Conservation (phyloP, 2,888 invertebrate species). For the Brenthis hecate region DNA sequence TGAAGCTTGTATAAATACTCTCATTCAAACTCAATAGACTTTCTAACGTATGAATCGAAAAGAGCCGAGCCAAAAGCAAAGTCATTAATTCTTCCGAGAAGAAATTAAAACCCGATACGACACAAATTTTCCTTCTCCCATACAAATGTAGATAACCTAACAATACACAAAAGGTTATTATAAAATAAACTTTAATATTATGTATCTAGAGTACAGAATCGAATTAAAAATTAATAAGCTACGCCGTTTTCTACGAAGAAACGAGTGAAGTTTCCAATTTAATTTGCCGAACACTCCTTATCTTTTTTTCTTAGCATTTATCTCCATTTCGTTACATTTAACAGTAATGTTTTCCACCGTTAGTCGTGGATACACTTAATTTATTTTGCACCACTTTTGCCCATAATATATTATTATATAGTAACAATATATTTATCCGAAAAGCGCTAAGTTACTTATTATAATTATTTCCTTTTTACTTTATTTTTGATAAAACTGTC, state of each 20-base stretch:
- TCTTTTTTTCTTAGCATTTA: constrained; percentile 73
- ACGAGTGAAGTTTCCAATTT: constrained; percentile 72
- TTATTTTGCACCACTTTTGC: constrained; percentile 21
- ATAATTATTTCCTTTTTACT: no score
- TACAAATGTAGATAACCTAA: constrained; percentile 43
- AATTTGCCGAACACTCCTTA: constrained; percentile 76
- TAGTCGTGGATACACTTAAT: constrained; percentile 33
- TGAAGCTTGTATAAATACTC: constrained; percentile 43
- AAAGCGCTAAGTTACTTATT: no score
- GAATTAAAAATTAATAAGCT: constrained; percentile 29
- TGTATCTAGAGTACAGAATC: constrained; percentile 30
- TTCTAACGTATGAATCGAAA: constrained; percentile 66
- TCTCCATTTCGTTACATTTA: constrained; percentile 75
- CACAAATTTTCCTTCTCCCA: constrained; percentile 70
- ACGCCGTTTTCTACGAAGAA: constrained; percentile 40
- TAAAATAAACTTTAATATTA: constrained; percentile 41
- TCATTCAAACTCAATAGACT: constrained; percentile 55
- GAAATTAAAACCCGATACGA: constrained; percentile 82
- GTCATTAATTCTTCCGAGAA: constrained; percentile 75
- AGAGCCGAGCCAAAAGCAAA: constrained; percentile 62
- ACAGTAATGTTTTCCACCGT: constrained; percentile 57
- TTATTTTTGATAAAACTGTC: no score
- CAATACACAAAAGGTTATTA: background rate
- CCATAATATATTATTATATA: background rate
- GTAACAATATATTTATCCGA: no score